Evolutionary conservation across 1,140 invertebrate genomes (phyloP), one percentile per base, ranked within the genome.

Genomic region (Neelides sp.): DNA sequence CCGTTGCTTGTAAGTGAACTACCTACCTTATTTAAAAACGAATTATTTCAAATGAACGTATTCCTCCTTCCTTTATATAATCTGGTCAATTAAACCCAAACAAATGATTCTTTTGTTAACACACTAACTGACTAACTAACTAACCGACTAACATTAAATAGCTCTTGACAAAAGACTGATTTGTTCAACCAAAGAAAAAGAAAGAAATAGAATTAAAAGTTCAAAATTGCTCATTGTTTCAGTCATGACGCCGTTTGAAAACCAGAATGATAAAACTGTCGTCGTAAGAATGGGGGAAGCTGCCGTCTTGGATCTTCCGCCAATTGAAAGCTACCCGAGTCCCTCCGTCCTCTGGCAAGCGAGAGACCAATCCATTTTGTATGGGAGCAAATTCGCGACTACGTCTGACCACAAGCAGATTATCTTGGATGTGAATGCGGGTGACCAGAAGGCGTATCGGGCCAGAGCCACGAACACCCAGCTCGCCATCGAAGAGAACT

Each of bases 1-100:
- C 81, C 40, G 85, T 93, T 45, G 88, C 88, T 34, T 92, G 89
- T 93, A 77, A 83, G 85, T 81, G n/a, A n/a, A n/a, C n/a, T n/a
- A n/a, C n/a, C n/a, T n/a, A n/a, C n/a, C n/a, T n/a, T n/a, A n/a
- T n/a, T n/a, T n/a, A n/a, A n/a, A n/a, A n/a, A n/a, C n/a, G n/a
- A n/a, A n/a, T n/a, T n/a, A n/a, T n/a, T n/a, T n/a, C n/a, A n/a
- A n/a, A n/a, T n/a, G n/a, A n/a, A n/a, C n/a, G n/a, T n/a, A n/a
- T n/a, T n/a, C n/a, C n/a, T n/a, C n/a, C n/a, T n/a, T n/a, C n/a
- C n/a, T n/a, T n/a, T n/a, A n/a, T n/a, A n/a, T n/a, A n/a, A n/a
- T n/a, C n/a, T n/a, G n/a, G n/a, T n/a, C n/a, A n/a, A n/a, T n/a
- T n/a, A n/a, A n/a, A n/a, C n/a, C n/a, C n/a, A n/a, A n/a, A n/a